phyloP scores from a whole-genome alignment of 2,888 invertebrate genomes.

The Didymodactylos carnosus region DNA sequence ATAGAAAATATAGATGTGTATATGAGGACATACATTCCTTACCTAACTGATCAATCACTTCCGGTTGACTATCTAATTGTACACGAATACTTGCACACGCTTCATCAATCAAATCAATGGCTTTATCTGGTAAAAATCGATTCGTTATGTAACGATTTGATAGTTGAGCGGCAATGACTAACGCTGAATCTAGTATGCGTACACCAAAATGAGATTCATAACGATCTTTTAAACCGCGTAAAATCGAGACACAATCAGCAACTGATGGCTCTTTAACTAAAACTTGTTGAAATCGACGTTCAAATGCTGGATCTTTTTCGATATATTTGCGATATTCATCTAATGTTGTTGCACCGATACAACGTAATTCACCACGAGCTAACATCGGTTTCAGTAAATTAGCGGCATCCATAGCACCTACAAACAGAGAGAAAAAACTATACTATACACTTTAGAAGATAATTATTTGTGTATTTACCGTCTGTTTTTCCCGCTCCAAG shows the following conservation, averaged over 20 bases:
- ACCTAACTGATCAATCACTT: background rate
- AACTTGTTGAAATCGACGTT: slow-evolving; percentile 19
- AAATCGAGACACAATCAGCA: slow-evolving; percentile 18
- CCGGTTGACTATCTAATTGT: background rate
- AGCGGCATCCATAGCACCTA: slow-evolving; percentile 19
- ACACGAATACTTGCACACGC: slow-evolving; percentile 13
- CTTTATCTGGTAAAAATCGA: slow-evolving; percentile 21
- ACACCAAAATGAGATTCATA: slow-evolving; percentile 15
- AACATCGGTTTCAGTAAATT: slow-evolving; percentile 21
- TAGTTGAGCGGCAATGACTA: slow-evolving; percentile 17
- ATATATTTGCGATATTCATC: slow-evolving; percentile 19
- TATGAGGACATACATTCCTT: too few relatives aligned
- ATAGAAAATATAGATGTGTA: too few relatives aligned
- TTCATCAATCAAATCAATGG: slow-evolving; percentile 21
- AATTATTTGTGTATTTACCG: background rate
- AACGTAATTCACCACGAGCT: slow-evolving; percentile 18
- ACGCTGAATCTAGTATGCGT: slow-evolving; percentile 16
- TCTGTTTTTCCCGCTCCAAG: slow-evolving; percentile 19
- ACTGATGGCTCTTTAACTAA: slow-evolving; percentile 13
- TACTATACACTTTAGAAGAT: too few relatives aligned
- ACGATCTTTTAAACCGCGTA: slow-evolving; percentile 14
- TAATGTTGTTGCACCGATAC: slow-evolving; percentile 20
- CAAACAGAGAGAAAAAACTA: background rate
- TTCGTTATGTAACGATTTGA: slow-evolving; percentile 20
- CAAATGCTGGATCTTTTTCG: slow-evolving; percentile 21